Base-by-base conservation (phyloP, 30 jellyfish, hydroid and myxozoan species). In the Aurelia sp. region DNA sequence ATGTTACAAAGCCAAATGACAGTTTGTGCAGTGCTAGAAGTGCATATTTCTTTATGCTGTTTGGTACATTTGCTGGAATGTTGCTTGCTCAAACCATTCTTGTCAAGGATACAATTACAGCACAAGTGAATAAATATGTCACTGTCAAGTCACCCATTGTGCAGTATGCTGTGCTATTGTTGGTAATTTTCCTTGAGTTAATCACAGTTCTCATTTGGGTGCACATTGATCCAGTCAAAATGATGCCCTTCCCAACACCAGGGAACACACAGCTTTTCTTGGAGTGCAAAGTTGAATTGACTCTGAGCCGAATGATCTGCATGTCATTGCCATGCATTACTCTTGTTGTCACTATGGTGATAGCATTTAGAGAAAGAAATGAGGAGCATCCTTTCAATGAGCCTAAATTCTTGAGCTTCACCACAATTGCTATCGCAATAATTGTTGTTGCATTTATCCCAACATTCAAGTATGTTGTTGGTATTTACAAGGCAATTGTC, bases 391-490 rank as follows among this genome's bases (percentile, higher is more conserved):
- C 82, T 51, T 70, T 27, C 55, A 61, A 67, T 44, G 96, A 77
- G 64, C 92, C 91, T 21, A 93, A 87, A 41, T 81, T 81, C 55
- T 69, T 88, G 11, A 63, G 95, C 90, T 93, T 88, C 72, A 52
- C 96, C 4, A 71, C 97, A 6, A 68, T 93, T 21, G 93, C 97
- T 0, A 60, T 87, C 15, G 73, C 97, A 21, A 75, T 93, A 47
- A 79, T 93, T 13, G 95, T 74, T 52, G 89, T 77, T 41, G 98
- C 97, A 9, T 88, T 78, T 52, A 63, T 82, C 16, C 86, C 91
- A 52, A 80, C 98, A 71, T 83, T 84, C 82, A 81, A 82, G 17
- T 82, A 58, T 53, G 98, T 89, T 22, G 84, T 67, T 75, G 97
- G 91, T 22, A 55, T 63, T 58, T 93, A 81, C 77, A 94, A 79